phyloP scores from a whole-genome alignment of 1,140 invertebrate species.

The Hydropsyche tenuis region DNA sequence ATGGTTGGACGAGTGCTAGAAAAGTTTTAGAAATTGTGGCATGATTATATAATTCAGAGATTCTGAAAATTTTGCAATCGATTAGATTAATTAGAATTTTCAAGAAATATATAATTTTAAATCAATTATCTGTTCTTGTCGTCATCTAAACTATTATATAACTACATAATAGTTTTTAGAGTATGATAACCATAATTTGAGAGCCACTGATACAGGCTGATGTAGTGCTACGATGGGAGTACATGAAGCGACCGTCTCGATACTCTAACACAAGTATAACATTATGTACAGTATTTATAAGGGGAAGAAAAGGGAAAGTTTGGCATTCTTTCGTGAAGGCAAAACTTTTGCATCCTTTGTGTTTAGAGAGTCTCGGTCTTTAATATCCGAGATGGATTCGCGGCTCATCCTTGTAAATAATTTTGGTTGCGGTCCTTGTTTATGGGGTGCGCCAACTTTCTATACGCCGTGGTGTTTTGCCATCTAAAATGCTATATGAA shows the following conservation, averaged over 20 bases:
- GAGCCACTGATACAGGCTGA: constrained; percentile 7
- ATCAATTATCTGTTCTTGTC: no score
- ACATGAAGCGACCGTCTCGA: constrained; percentile 29
- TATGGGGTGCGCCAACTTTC: background rate
- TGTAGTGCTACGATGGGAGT: constrained; percentile 33
- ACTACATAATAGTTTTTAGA: no score
- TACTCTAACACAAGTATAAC: background rate
- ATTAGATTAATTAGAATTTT: constrained; percentile 15
- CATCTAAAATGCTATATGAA: no score
- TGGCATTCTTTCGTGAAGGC: constrained; percentile 42
- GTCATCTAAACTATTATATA: no score
- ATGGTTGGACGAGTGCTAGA: no score
- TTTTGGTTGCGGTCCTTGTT: constrained; percentile 41
- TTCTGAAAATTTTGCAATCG: no score
- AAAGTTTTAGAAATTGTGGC: no score
- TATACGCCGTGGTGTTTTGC: no score
- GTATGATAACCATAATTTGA: background rate
- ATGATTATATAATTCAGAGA: no score
- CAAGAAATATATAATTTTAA: background rate
- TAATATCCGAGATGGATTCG: constrained; percentile 45
- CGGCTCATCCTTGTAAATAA: constrained; percentile 37
- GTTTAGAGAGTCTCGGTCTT: constrained; percentile 27
- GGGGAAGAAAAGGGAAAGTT: constrained; percentile 46
- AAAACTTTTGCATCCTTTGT: constrained; percentile 40
- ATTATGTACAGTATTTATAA: no score